These are phyloP conservation scores for Polyploca ridens DNA, from an alignment of 2,888 invertebrate genomes.

Conservation along the genomic window DNA sequence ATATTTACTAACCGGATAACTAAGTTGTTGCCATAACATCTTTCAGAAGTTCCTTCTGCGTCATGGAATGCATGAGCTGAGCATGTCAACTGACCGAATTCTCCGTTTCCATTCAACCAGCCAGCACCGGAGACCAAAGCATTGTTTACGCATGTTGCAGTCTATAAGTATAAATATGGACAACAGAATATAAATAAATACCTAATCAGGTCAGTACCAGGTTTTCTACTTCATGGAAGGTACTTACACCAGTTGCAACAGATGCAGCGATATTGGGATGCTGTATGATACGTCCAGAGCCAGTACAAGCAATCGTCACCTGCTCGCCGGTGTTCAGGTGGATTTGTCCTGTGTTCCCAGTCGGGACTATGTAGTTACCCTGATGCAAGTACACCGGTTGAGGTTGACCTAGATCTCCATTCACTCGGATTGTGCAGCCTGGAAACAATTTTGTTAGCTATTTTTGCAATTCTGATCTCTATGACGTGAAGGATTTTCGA, in stretches of 20 bases:
- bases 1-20: slow-evolving; percentile 64
- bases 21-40: slow-evolving; percentile 69
- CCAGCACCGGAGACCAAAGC: slow-evolving; percentile 57
- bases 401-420: slow-evolving; percentile 80
- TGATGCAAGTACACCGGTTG: slow-evolving; percentile 85
- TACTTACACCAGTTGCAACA: slow-evolving; percentile 58
- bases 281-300: slow-evolving; percentile 55
- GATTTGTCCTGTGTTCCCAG: slow-evolving; percentile 63
- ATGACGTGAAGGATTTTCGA: slow-evolving; percentile 7
- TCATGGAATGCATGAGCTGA: slow-evolving; percentile 62
- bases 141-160: slow-evolving; percentile 62
- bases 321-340: slow-evolving; percentile 58
- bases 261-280: slow-evolving; percentile 58
- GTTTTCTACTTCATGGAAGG: neutral
- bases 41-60: slow-evolving; percentile 64
- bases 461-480: slow-evolving; percentile 2
- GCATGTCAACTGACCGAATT: slow-evolving; percentile 72
- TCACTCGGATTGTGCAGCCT: slow-evolving; percentile 76
- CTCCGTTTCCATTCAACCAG: slow-evolving; percentile 62
- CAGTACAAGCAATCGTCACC: slow-evolving; percentile 64
- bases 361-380: slow-evolving; percentile 56
- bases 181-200: neutral
- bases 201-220: too few relatives aligned
- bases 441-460: neutral
- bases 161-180: slow-evolving; percentile 40